A percentile compares a stretch with the other conserved stretches of the same genome.
Evolutionary conservation across 2,888 invertebrate species (phyloP).

Genomic region (Globia sparganii): DNA sequence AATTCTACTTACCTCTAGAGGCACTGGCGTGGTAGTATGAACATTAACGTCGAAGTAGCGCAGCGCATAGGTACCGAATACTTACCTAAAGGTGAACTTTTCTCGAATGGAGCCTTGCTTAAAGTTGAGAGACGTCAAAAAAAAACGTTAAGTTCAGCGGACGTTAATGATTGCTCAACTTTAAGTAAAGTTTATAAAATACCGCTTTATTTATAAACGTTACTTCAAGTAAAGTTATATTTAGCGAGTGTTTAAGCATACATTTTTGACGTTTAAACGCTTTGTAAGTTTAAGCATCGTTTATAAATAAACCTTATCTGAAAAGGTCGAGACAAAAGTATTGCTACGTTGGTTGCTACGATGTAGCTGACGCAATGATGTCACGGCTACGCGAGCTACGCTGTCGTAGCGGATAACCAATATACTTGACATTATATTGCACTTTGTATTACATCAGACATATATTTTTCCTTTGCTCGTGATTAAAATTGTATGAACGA

Average conservation of each 20-base stretch:
- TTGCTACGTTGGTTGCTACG: conserved; percentile 30
- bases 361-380: conserved; percentile 33
- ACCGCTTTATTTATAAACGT: background rate
- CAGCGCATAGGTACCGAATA: too few species aligned
- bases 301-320: background rate
- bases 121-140: background rate
- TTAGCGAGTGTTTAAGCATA: background rate
- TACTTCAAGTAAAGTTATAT: background rate
- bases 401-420: conserved; percentile 30
- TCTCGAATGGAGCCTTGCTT: background rate
- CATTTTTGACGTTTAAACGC: background rate
- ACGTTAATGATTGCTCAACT: background rate
- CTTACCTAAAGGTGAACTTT: background rate
- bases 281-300: too few species aligned
- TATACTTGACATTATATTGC: background rate
- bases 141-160: background rate
- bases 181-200: background rate
- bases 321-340: background rate
- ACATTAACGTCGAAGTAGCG: background rate
- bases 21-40: background rate
- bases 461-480: background rate
- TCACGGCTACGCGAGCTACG: conserved; percentile 30
- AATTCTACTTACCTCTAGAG: too few species aligned
- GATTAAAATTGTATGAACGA: too few species aligned
- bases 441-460: background rate